Evolutionary conservation across 2,797 vertebrate genomes (phyloP), one percentile per base, ranked within the genome.

Genomic region (Halcyon smyrnensis): DNA sequence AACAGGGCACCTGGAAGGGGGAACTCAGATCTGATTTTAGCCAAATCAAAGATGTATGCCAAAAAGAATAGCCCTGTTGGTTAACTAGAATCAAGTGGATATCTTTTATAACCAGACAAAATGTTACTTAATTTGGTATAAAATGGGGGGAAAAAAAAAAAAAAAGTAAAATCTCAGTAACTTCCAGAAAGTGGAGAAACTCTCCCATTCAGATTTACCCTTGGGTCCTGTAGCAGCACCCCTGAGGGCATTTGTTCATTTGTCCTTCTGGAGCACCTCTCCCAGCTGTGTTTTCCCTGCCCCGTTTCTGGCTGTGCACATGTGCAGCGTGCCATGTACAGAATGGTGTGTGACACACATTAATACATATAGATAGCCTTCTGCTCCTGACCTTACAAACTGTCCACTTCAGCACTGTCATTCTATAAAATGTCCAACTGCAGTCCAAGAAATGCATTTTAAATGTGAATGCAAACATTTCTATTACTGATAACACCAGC

Each of bases 381-480:
- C 90, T 93, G 84, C 96, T 93, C 84, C 92, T 96, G 96, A 97
- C 96, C 96, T 97, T 95, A 96, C 90, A 95, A 97, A 97, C 89
- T 95, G 94, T 96, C 95, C 95, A 96, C 94, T 97, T 97, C 95
- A 97, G 95, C 95, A 96, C 15, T 96, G 95, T 96, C 92, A 87
- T 90, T 96, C 93, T 88, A 25, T 81, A 87, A 95, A 94, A 95
- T 92, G 91, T 95, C 89, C 88, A 89, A 45, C 86, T 95, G 84
- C 90, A 96, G 80, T 94, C 76, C 90, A 78, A 97, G 92, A 97
- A 97, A 95, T 96, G 94, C 93, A 97, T 97, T 97, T 97, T 95
- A 96, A 97, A 97, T 95, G 74, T 92, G 96, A 90, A 96, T 97
- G 96, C 83, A 97, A 97, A 97, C 92, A 95, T 97, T 97, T 95